Evolutionary conservation across 2,888 invertebrate species (phyloP).

Genomic region (Microchrysa polita): DNA sequence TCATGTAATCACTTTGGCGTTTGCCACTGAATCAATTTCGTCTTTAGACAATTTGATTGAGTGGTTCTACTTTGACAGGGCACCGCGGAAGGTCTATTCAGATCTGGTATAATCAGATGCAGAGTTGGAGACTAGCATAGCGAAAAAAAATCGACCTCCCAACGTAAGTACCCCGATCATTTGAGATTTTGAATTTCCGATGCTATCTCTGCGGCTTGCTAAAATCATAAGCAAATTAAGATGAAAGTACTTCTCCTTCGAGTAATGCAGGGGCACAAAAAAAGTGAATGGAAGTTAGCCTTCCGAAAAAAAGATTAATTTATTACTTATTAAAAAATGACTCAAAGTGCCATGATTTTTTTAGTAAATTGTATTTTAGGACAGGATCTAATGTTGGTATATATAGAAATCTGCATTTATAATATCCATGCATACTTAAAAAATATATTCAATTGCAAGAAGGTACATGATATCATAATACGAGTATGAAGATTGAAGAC

Average conservation of each 20-base stretch:
- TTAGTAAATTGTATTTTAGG: no score
- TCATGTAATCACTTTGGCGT: conserved; percentile 39
- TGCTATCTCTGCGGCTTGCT: conserved; percentile 29
- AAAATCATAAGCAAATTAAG: conserved; percentile 6
- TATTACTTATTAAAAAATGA: no score
- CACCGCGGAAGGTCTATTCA: not conserved
- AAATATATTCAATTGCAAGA: no score
- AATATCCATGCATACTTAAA: no score
- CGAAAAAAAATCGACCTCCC: conserved; percentile 34
- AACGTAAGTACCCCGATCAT: conserved; percentile 9
- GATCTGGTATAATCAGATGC: not conserved
- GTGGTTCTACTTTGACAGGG: not conserved
- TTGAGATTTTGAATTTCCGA: conserved; percentile 2
- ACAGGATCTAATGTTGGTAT: no score
- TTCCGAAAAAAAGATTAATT: not conserved
- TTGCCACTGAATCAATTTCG: conserved; percentile 38
- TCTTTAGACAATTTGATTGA: conserved; percentile 31
- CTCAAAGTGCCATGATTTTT: no score
- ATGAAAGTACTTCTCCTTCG: not conserved
- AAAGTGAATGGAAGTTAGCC: not conserved
- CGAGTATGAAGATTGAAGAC: no score
- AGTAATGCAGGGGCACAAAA: not conserved
- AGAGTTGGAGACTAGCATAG: not conserved
- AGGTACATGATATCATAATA: no score
- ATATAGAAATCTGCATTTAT: no score